Base-by-base conservation (phyloP, 2,888 invertebrate species). In the Cantharis nigra region DNA sequence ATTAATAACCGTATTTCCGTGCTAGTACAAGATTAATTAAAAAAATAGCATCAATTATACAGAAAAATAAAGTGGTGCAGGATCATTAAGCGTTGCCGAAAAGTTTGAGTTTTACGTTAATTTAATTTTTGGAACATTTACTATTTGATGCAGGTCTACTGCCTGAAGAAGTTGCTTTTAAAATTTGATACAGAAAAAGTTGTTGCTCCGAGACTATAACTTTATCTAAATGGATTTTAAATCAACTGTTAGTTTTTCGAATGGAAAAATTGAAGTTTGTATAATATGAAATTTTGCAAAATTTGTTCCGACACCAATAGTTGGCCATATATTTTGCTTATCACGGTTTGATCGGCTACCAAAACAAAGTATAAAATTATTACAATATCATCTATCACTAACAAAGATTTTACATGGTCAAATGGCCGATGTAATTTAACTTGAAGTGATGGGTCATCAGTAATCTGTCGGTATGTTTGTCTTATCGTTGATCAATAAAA, bases 401-500 rank as follows among this genome's bases (percentile, higher is more conserved):
- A 23, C n/a, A 67, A 67, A 67, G 65, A 67, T 23, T 67, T 67
- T 67, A 23, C 26, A 67, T 67, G 23, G 65, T 67, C 65, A 67
- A 67, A 23, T 67, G 23, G 26, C n/a, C 26, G 23, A 67, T n/a
- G 65, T 67, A 67, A 67, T 23, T 67, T 67, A 67, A 67, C 65
- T 20, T n/a, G 26, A 67, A 26, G 23, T 26, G 65, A 67, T 23
- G 26, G 65, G 65, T 67, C 20, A 67, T 67, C 65, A 67, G 65
- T 67, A 67, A 67, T 67, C 65, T 67, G 65, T 67, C 65, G 65
- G 65, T 67, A 67, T 23, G 65, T 67, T 26, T 49, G 49, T 49
- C 23, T 67, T 67, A 67, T 67, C 65, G 26, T 23, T 67, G 65
- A 67, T 67, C 65, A 67, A 67, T 67, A 67, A 67, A 67, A 67